A percentile compares a stretch with the other conserved stretches of the same genome.
Conservation (phyloP, 2,113 vertebrate genomes). For the Anhinga rufa region DNA sequence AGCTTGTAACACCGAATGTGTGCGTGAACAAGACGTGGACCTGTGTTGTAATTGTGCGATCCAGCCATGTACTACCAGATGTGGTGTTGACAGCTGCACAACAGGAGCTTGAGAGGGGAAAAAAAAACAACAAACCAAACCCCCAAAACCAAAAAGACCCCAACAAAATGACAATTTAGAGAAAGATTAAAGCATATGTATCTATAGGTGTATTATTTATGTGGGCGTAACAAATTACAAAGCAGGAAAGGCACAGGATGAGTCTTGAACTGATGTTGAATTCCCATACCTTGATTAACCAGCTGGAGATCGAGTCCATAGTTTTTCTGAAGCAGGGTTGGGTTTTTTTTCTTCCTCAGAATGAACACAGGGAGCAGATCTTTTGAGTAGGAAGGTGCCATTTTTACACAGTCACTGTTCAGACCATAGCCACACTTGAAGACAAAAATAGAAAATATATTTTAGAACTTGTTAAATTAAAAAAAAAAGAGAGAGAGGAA, state of each 20-base stretch:
- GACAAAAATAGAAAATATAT: slow-evolving; percentile 66
- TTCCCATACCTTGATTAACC: neutral
- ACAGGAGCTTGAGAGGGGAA: neutral
- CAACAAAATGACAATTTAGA: neutral
- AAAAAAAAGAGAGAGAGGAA: neutral
- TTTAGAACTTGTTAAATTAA: slow-evolving; percentile 63
- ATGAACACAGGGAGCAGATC: slow-evolving; percentile 43
- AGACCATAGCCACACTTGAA: slow-evolving; percentile 57
- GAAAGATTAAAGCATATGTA: neutral
- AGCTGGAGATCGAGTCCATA: neutral
- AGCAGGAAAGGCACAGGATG: neutral
- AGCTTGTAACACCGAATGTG: neutral
- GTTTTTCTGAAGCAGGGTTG: neutral
- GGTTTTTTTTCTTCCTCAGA: neutral
- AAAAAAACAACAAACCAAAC: neutral
- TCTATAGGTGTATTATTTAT: neutral
- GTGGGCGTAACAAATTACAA: neutral
- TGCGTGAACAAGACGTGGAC: neutral
- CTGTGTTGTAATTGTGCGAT: neutral
- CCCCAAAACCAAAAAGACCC: neutral
- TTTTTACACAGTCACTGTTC: slow-evolving; percentile 57
- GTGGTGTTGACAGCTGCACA: neutral
- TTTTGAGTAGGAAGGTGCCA: slow-evolving; percentile 63
- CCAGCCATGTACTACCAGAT: neutral
- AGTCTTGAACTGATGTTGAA: neutral